Evolutionary conservation across 1,140 invertebrate genomes (phyloP), one percentile per base, ranked within the genome.

Genomic region (Hyles vespertilio): DNA sequence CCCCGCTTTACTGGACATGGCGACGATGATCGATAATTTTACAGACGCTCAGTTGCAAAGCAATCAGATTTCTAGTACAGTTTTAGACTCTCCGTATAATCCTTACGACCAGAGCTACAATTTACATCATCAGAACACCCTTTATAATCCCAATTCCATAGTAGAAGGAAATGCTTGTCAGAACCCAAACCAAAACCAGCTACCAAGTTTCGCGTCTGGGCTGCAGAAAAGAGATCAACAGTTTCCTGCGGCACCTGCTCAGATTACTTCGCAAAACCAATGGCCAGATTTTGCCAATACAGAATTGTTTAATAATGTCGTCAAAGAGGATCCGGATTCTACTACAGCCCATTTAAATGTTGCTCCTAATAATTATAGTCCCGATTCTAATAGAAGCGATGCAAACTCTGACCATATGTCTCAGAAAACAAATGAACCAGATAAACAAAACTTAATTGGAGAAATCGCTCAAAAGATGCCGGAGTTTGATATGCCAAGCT

Each of bases 1-100:
- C 70, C 91, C 91, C 10, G 91, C 91, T 11, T 75, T 92, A 36
- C 77, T 94, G 51, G 93, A 94, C 65, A 94, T 93, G 93, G 92
- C 92, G 32, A 91, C 93, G 10, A 93, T 94, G 92, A 92, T 94
- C 48, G 93, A 94, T 58, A 93, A 92, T 56, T 92, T 92, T 68
- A 94, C 93, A 62, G 94, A 94, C 70, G 92, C 93, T 5, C 94
- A 95, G 71, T 79, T 95, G 6, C 94, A 95, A 83, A 95, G 94
- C 71, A 95, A 94, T 74, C 93, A 95, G 86, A 94, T 95, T 52
- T 95, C 94, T 45, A 95, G 94, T 53, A 96, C 94, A 1, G 94
- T 95, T 3, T 78, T 94, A 59, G 94, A 95, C 76, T 94, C 94
- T 63, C 94, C 94, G 43, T 92, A 92, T 54, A 89, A 89, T 68